Evolutionary conservation across 2,888 invertebrate species (phyloP).

Genomic region (Eristalis arbustorum): DNA sequence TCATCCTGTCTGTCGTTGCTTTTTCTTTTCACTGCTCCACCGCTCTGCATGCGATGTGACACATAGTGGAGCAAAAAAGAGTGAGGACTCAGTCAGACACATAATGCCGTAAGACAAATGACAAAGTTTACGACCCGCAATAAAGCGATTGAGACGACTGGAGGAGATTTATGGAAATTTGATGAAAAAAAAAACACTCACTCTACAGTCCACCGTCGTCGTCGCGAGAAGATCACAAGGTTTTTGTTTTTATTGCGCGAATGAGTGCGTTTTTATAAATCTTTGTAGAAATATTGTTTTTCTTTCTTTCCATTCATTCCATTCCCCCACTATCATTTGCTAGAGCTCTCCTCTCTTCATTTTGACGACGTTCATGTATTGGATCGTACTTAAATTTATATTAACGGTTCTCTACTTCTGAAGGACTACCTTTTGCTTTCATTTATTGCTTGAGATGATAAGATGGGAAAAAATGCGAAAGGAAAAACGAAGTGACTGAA

Average conservation of each 20-base stretch:
- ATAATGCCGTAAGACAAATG: conserved; percentile 57
- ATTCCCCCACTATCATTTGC: conserved; percentile 23
- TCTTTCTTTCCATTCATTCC: neutral
- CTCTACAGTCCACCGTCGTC: neutral
- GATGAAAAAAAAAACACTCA: conserved; percentile 26
- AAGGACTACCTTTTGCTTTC: conserved; percentile 23
- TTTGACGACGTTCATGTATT: conserved; percentile 11
- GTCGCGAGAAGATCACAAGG: conserved; percentile 16
- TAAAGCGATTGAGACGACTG: conserved; percentile 49
- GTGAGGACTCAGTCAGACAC: conserved; percentile 25
- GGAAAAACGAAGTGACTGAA: conserved; percentile 66
- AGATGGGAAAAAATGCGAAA: conserved; percentile 17
- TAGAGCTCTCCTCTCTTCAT: conserved; percentile 18
- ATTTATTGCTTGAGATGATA: conserved; percentile 17
- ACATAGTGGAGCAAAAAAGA: conserved; percentile 7
- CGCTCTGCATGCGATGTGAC: conserved; percentile 18
- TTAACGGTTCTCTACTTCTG: conserved; percentile 28
- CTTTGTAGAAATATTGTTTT: neutral
- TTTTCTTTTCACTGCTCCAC: neutral
- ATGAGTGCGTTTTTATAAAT: conserved; percentile 15
- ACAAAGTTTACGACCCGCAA: conserved; percentile 44
- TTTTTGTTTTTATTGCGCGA: conserved; percentile 14
- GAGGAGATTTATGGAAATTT: conserved; percentile 60
- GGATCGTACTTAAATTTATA: conserved; percentile 54
- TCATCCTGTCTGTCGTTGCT: neutral